Evolutionary conservation across 2,113 vertebrate genomes (phyloP).

Genomic region (Charina bottae): DNA sequence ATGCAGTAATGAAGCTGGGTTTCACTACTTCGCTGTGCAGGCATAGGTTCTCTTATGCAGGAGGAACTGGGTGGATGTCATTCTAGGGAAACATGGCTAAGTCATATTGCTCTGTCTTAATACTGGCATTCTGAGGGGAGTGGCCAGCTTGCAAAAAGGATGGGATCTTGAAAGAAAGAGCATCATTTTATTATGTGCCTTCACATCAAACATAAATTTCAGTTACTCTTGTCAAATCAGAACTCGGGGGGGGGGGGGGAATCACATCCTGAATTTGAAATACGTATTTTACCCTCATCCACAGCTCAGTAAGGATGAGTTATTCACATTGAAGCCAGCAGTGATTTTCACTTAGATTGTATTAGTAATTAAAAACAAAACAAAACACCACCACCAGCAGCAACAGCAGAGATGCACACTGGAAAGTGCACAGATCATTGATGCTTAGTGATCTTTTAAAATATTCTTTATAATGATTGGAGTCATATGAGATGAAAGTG

Average conservation of each 20-base stretch:
- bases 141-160: neutral
- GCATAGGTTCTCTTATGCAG: neutral
- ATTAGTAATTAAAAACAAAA: conserved; percentile 15
- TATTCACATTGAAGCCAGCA: neutral
- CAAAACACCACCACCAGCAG: neutral
- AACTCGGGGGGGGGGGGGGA: conserved; percentile 35
- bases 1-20: neutral
- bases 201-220: conserved; percentile 38
- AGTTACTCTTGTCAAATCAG: conserved; percentile 38
- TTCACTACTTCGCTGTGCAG: neutral
- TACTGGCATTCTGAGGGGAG: neutral
- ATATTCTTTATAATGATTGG: neutral
- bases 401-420: neutral
- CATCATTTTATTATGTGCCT: conserved; percentile 20
- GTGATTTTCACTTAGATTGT: neutral
- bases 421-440: neutral
- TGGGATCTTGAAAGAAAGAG: conserved; percentile 24
- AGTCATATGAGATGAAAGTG: neutral
- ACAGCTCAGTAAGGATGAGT: neutral
- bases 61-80: neutral
- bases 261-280: conserved; percentile 39
- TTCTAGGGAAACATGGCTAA: neutral
- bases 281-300: neutral
- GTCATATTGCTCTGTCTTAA: neutral
- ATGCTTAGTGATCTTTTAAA: neutral